Evolutionary conservation across 2,113 vertebrate genomes (phyloP).

Genomic region (Nycticorax nycticorax): DNA sequence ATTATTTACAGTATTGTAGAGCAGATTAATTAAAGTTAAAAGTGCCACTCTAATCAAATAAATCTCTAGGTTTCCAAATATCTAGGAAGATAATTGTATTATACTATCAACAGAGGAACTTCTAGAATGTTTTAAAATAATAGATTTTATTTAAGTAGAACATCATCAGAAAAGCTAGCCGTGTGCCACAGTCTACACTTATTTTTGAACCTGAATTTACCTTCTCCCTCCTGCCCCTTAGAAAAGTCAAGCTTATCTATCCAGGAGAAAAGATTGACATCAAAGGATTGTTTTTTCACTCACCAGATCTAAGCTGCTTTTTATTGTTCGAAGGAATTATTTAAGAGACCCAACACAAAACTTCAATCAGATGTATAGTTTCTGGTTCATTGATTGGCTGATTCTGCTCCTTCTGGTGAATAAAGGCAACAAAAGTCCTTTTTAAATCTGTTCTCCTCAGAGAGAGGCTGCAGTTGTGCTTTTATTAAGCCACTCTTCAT

Average conservation of each 20-base stretch:
- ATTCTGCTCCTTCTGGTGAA: background rate
- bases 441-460: background rate
- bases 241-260: background rate
- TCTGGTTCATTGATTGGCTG: background rate
- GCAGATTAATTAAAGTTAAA: background rate
- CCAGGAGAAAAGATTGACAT: background rate
- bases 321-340: conserved; percentile 1
- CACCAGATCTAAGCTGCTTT: background rate
- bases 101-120: background rate
- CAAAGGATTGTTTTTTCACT: conserved; percentile 19
- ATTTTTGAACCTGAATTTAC: background rate
- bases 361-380: background rate
- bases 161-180: background rate
- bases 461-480: background rate
- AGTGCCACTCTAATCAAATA: background rate
- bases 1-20: background rate
- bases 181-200: background rate
- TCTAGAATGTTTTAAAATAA: background rate
- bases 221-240: background rate
- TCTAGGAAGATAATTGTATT: background rate
- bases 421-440: background rate
- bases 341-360: background rate
- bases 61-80: background rate
- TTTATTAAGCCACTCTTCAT: background rate
- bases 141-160: background rate